Evolutionary conservation across 2,888 invertebrate species (phyloP), one percentile per base, ranked within the genome.

Genomic region (Nomada goodeniana): DNA sequence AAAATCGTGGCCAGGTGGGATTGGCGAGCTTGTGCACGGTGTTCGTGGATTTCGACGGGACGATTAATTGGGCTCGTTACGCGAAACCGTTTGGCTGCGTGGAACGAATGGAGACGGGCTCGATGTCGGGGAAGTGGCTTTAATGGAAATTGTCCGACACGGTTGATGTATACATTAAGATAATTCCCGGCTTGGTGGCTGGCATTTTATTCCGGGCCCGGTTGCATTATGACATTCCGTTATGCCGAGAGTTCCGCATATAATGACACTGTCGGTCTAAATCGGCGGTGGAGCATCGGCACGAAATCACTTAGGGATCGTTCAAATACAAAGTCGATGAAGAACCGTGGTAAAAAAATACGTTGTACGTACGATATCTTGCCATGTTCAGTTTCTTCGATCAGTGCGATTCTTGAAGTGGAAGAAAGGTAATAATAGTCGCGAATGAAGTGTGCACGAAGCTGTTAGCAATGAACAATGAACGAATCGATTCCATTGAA

Each of bases 61-160:
- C 50, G 75, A 78, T 78, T 61, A 47, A 75, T 61, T 53, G 26
- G 55, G 55, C n/a, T 61, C 60, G 55, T 78, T 55, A 29, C 60
- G 42, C 0, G 20, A 18, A 74, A 50, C 50, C 63, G 64, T 65
- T 57, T 47, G 57, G 18, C 47, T 18, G 52, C 26, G 18, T 42
- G 18, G 63, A 55, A 70, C n/a, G 53, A 72, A 36, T 36, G 44
- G 53, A 65, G 13, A 36, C 13, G 55, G 20, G 29, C 3, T 26
- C 18, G 2, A 10, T 44, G n/a, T 47, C 13, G n/a, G 42, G 11
- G 42, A 42, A 15, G 44, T 53, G 20, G 13, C 29, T 18, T 29
- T 18, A 9, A 55, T 29, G 42, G 29, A 50, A 60, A 47, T 29
- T 15, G 23, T 55, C 44, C n/a, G n/a, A 23, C 18, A 50, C 18